phyloP scores from a whole-genome alignment of 2,888 invertebrate genomes.

The Volucella bombylans region DNA sequence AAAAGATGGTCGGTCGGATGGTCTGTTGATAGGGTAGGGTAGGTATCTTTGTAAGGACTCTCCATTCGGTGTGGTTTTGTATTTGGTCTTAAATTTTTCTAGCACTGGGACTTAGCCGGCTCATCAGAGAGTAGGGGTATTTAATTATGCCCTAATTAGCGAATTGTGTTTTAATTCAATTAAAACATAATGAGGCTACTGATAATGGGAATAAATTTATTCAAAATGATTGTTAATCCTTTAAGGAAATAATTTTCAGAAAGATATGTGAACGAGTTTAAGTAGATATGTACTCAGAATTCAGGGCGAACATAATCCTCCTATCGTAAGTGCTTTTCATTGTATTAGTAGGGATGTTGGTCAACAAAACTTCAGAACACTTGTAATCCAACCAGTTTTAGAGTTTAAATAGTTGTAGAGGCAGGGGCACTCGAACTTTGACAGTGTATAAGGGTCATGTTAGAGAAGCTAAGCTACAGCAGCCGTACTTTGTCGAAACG shows the following conservation, averaged over 20 bases:
- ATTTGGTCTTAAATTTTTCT: not conserved
- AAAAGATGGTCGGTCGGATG: not conserved
- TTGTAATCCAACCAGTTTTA: too few species aligned
- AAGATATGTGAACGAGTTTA: too few species aligned
- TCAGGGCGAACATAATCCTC: too few species aligned
- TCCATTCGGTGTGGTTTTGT: not conserved
- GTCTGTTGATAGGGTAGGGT: not conserved
- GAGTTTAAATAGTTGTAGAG: too few species aligned
- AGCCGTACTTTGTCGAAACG: too few species aligned
- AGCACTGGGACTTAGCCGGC: conserved; percentile 5
- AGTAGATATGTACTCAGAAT: too few species aligned
- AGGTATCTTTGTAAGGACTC: not conserved
- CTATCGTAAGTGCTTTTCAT: too few species aligned
- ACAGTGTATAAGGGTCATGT: too few species aligned
- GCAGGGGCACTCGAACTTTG: too few species aligned
- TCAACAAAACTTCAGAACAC: too few species aligned
- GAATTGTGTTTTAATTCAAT: conserved; percentile 22
- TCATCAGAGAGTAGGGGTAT: not conserved
- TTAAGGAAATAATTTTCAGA: not conserved
- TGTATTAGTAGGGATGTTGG: too few species aligned
- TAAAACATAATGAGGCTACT: conserved; percentile 8
- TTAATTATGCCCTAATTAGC: conserved; percentile 23
- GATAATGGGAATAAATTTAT: not conserved
- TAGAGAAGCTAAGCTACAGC: too few species aligned
- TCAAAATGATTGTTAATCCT: not conserved